A percentile compares a stretch with the other conserved stretches of the same genome.
Evolutionary conservation across 2,797 vertebrate genomes (phyloP).

Genomic region (Serranus cabrilla): DNA sequence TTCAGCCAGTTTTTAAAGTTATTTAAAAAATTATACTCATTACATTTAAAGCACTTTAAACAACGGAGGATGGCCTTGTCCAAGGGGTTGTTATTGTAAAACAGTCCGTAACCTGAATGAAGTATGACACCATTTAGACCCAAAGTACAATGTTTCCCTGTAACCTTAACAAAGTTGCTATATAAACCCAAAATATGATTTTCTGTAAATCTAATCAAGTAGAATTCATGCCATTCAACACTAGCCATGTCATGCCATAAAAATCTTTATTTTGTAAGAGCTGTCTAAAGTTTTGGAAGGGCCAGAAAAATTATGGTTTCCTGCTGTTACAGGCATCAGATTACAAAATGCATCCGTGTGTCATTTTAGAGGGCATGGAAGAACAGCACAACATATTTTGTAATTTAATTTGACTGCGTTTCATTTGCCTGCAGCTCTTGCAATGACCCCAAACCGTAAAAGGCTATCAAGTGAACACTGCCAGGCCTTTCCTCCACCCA

Average conservation of each 20-base stretch:
- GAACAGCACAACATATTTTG: background rate
- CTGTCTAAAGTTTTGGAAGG: background rate
- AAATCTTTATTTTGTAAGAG: background rate
- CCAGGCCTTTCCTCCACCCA: slow-evolving; percentile 31
- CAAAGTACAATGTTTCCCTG: background rate
- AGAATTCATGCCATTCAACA: background rate
- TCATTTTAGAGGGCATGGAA: background rate
- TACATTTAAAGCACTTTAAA: background rate
- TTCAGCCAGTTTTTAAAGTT: background rate
- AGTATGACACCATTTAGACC: background rate
- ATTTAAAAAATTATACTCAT: background rate
- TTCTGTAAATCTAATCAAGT: background rate
- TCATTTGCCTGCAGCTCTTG: background rate
- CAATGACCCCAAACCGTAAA: background rate
- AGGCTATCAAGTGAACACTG: slow-evolving; percentile 6
- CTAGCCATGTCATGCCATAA: background rate
- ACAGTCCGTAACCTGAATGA: background rate
- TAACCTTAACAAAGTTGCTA: background rate
- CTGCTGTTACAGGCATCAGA: background rate
- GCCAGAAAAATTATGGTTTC: background rate
- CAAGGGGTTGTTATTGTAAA: background rate
- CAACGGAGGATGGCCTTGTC: background rate
- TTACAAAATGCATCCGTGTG: background rate
- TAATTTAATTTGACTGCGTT: background rate
- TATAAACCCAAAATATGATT: background rate